Evolutionary conservation across 2,113 vertebrate genomes (phyloP), one percentile per base, ranked within the genome.

Genomic region (Chiloscyllium plagiosum): DNA sequence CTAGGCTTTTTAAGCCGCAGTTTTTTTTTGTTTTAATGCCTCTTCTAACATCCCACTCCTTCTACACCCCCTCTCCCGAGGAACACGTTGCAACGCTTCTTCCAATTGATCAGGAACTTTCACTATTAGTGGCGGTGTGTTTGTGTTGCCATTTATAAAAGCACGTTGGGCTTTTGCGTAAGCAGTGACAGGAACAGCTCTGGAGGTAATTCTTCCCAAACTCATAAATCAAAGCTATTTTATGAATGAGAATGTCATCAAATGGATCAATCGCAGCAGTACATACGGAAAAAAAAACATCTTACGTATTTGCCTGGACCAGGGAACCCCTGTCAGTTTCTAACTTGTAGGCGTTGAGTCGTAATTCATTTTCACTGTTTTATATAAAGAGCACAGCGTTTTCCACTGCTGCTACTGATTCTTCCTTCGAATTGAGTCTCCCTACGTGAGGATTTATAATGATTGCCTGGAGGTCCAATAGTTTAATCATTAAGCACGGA

Each of bases 321-420:
- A 97, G 98, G 98, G 97, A 98, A 98, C 98, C 98, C 97, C 97
- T 97, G 97, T 98, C 98, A 97, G 98, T 97, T 98, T 97, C 98
- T 98, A 98, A 98, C 97, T 97, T 97, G 98, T 98, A 97, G 98
- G 98, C 97, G 97, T 98, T 98, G 97, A 98, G 98, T 97, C 98
- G 98, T 99, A 98, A 99, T 98, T 99, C 98, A 99, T 98, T 99
- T 99, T 99, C 99, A 99, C 99, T 98, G 98, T 98, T 98, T 98
- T 24, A 56, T 89, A 13, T 56, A 61, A 89, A 72, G 93, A 52
- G 69, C 68, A 52, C 24, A 10, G 93, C 65, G 19, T 17, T 66
- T 94, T 69, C n/a, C 42, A 69, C 37, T 42, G 92, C 92, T 47
- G 69, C 37, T 72, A 66, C 47, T 76, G 94, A 7, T 68, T 72